Percentiles rank a stretch among this genome's conserved stretches.
Evolutionary conservation across 2,113 vertebrate genomes (phyloP).

Genomic region (Bagarius yarrelli): DNA sequence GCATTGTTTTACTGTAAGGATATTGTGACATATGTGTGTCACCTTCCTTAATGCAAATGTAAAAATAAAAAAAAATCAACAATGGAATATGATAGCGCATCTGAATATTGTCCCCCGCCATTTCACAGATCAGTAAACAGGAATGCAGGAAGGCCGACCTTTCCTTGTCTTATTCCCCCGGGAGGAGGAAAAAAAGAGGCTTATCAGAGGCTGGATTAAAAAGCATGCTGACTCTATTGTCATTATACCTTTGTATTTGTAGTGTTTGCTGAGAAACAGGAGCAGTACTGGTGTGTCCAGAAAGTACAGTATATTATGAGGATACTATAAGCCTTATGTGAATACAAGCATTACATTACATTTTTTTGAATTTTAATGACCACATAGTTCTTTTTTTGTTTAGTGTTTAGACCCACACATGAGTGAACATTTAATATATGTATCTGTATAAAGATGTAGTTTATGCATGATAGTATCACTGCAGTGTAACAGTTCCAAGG

Average conservation of each 20-base stretch:
- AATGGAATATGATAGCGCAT: conserved; percentile 16
- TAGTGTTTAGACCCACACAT: no score
- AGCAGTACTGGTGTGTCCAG: background rate
- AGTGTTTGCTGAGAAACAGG: background rate
- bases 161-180: conserved; percentile 34
- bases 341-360: no score
- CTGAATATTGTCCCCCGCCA: conserved; percentile 12
- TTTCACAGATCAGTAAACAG: conserved; percentile 36
- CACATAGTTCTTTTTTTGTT: no score
- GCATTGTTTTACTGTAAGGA: conserved; percentile 29
- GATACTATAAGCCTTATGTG: no score
- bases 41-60: conserved; percentile 30
- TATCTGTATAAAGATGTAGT: no score
- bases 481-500: background rate
- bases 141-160: conserved; percentile 41
- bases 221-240: conserved; percentile 19
- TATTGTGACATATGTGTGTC: conserved; percentile 17
- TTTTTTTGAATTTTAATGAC: no score
- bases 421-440: no score
- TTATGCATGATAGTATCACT: no score
- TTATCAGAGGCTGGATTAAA: conserved; percentile 25
- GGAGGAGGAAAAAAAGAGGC: background rate
- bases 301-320: no score
- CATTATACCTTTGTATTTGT: conserved; percentile 24
- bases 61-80: background rate